These are phyloP conservation scores for Microcebus griseorufus DNA, from an alignment of 2,113 vertebrate species.

Conservation along the genomic window DNA sequence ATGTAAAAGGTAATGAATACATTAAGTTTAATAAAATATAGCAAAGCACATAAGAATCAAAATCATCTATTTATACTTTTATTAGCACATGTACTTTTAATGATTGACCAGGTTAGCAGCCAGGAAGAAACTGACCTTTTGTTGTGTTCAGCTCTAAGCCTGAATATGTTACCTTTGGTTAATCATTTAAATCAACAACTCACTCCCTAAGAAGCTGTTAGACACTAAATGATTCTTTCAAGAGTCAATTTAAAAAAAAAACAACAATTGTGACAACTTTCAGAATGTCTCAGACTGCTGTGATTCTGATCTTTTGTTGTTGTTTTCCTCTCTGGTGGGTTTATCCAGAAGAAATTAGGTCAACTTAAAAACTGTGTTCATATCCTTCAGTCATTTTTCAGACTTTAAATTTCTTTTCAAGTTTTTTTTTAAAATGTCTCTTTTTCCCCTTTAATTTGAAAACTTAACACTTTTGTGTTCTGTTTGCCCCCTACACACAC, in stretches of 20 bases:
- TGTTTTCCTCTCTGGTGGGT: background rate
- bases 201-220: conserved; percentile 31
- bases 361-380: background rate
- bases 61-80: conserved; percentile 27
- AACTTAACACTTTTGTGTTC: conserved; percentile 39
- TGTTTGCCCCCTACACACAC: background rate
- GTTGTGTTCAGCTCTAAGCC: conserved; percentile 36
- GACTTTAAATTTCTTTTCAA: background rate
- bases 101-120: conserved; percentile 49
- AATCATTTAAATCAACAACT: conserved; percentile 63
- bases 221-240: conserved; percentile 32
- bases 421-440: background rate
- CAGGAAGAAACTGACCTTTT: conserved; percentile 25
- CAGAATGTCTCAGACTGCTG: background rate
- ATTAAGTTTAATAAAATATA: conserved; percentile 47
- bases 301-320: background rate
- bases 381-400: conserved; percentile 16
- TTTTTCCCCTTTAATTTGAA: background rate
- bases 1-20: background rate
- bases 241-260: background rate
- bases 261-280: conserved; percentile 40
- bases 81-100: conserved; percentile 38
- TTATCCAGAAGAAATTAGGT: conserved; percentile 29
- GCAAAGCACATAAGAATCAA: conserved; percentile 13
- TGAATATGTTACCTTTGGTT: conserved; percentile 54